A percentile compares a stretch with the other conserved stretches of the same genome.
phyloP scores from a whole-genome alignment of 1,140 invertebrate genomes.

The Glossosoma conforme region DNA sequence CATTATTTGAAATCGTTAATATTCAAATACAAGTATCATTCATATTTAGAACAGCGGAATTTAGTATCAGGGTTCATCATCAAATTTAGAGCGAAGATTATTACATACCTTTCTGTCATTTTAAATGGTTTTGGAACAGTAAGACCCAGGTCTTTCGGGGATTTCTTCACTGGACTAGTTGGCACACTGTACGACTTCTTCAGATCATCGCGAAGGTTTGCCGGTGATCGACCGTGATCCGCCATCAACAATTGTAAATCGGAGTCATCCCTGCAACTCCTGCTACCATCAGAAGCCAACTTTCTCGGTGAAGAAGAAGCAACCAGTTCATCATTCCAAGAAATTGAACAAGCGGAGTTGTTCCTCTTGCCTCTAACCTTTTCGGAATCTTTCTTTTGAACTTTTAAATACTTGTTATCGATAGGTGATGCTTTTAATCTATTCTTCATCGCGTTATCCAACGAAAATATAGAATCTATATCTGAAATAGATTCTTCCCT shows the following conservation, averaged over 20 bases:
- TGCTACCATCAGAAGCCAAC: slow-evolving; percentile 40
- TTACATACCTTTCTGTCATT: slow-evolving; percentile 64
- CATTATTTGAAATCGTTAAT: no score
- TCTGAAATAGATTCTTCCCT: slow-evolving; percentile 5
- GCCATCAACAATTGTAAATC: no score
- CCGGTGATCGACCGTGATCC: no score
- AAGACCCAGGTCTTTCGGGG: slow-evolving; percentile 39
- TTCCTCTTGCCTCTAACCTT: slow-evolving; percentile 37
- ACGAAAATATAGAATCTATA: slow-evolving; percentile 11
- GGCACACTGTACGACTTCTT: slow-evolving; percentile 50
- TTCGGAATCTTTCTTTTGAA: background rate
- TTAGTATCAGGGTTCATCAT: no score
- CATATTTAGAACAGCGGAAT: no score
- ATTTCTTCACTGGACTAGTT: slow-evolving; percentile 46
- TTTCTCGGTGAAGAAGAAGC: slow-evolving; percentile 33
- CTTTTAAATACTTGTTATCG: background rate
- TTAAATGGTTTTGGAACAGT: slow-evolving; percentile 62
- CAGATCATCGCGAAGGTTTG: no score
- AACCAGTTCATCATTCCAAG: slow-evolving; percentile 43
- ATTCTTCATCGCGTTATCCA: slow-evolving; percentile 9
- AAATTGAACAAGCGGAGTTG: slow-evolving; percentile 45
- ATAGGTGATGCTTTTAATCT: slow-evolving; percentile 4
- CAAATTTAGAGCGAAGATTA: no score
- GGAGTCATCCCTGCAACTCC: slow-evolving; percentile 31
- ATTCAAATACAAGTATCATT: no score